Evolutionary conservation across 2,888 invertebrate genomes (phyloP), one percentile per base, ranked within the genome.

Genomic region (Unio delphinus): DNA sequence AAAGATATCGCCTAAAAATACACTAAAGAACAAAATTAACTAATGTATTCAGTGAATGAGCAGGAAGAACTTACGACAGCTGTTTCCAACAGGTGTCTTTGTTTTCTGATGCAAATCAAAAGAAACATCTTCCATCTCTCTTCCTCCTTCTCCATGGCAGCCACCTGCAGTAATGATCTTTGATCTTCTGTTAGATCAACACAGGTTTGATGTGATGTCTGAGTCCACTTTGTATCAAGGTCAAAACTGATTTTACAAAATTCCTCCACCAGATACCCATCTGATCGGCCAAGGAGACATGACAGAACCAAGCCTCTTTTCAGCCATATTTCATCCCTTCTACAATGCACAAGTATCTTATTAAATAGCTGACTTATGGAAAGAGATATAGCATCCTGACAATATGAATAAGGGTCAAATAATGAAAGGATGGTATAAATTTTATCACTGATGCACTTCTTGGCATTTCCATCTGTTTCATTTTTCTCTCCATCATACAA

Each of bases 1-100:
- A 11, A 8, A 45, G 11, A 45, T 45, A 45, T 45, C 45, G 11
- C 45, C 45, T 45, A 45, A 45, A 34, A 1, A 45, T 11, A 45
- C 11, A 45, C 45, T 45, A 8, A 45, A 45, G 11, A 45, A 45
- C 1, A 45, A 45, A 45, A 11, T 45, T 11, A 3, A 1, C 45
- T 45, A 45, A 34, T 45, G 45, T 45, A 11, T 45, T 45, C 45
- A 45, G 2, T 2, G 45, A 45, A 45, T 45, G 45, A 11, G 45
- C 34, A 23, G 20, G 20, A 58, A 15, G 34, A 68, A 67, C 80
- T 74, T 78, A 88, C 88, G 83, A 87, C 65, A 28, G 85, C 74
- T 18, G 80, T 70, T 66, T 84, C 82, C n/a, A 88, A 69, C 20
- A 87, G 77, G 68, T 88, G 87, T 63, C 79, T 78, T 57, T 83